phyloP scores from a whole-genome alignment of 53 echinoderm and acorn worm species.

The Stichopus horrens region DNA sequence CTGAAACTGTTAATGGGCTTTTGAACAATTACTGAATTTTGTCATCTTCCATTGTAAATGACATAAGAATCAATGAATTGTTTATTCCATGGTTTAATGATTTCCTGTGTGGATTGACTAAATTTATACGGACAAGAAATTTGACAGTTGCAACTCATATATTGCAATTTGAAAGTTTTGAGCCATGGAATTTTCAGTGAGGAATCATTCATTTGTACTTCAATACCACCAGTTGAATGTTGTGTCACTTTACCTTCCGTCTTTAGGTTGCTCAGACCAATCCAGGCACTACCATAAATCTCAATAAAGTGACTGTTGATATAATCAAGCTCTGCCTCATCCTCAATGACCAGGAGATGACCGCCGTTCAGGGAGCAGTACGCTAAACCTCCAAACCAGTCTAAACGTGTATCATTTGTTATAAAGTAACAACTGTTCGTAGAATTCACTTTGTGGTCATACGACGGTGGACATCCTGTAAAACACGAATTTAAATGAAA shows the following conservation, averaged over 20 bases:
- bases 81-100: no score
- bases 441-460: background rate
- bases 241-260: background rate
- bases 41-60: no score
- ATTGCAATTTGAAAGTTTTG: no score
- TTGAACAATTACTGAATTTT: no score
- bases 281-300: background rate
- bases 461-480: background rate
- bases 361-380: background rate
- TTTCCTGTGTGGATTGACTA: no score
- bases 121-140: no score
- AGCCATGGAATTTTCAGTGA: no score
- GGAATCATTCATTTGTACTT: no score
- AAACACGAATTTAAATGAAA: background rate
- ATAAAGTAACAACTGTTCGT: background rate
- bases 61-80: no score
- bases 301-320: background rate
- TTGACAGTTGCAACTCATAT: no score
- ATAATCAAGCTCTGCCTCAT: background rate
- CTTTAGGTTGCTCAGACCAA: background rate
- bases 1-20: no score
- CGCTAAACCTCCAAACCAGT: background rate
- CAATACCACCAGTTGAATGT: no score
- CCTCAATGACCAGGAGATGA: background rate
- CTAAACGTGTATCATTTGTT: background rate